Evolutionary conservation across 2,113 vertebrate genomes (phyloP).

Genomic region (Xerus inauris): DNA sequence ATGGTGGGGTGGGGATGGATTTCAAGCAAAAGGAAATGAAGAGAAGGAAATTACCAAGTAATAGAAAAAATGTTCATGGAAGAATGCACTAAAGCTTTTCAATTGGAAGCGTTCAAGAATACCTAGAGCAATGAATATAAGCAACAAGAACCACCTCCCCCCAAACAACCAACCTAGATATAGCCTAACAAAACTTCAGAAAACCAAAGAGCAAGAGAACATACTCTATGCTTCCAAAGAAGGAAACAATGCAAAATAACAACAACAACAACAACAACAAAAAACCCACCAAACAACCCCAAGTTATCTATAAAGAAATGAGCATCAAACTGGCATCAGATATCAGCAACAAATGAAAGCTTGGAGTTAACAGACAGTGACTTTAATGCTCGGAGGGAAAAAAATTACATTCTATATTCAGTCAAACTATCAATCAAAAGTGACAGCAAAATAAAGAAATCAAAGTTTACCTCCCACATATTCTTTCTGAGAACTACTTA

Average conservation of each 20-base stretch:
- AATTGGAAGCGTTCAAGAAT: background rate
- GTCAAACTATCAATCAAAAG: conserved; percentile 43
- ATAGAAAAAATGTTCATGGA: background rate
- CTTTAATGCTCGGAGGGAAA: conserved; percentile 29
- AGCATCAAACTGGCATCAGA: background rate
- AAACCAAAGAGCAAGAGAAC: background rate
- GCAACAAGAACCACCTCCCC: background rate
- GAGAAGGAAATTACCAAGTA: background rate
- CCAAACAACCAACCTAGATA: background rate
- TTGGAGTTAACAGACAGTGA: background rate
- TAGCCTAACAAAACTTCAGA: background rate
- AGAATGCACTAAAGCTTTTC: background rate
- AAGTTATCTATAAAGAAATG: background rate
- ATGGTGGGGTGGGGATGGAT: background rate
- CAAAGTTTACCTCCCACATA: conserved; percentile 6
- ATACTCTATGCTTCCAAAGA: background rate
- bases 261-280: no score
- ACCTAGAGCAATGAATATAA: background rate
- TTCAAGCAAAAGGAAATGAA: background rate
- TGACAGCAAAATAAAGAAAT: conserved; percentile 36
- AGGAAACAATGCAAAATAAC: background rate
- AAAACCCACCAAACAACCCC: background rate
- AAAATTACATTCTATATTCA: conserved; percentile 36
- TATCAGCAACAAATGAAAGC: background rate
- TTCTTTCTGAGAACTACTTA: conserved; percentile 31